A percentile compares a stretch with the other conserved stretches of the same genome.
Conservation (phyloP, 2,113 vertebrate species). For the Rostratula benghalensis region DNA sequence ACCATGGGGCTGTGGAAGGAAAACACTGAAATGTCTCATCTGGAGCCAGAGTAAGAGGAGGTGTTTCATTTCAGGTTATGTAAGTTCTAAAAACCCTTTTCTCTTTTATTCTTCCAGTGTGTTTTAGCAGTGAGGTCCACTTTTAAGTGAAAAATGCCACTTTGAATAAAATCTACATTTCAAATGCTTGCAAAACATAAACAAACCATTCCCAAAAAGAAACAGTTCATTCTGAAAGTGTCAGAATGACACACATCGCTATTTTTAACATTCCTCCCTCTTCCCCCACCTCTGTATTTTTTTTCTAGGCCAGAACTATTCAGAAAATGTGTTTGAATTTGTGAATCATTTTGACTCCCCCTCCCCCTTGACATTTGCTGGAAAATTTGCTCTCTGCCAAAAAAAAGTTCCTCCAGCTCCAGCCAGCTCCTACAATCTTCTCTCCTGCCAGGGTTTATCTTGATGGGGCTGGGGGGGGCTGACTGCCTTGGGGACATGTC, state of each 20-base stretch:
- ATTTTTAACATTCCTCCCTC: conserved; percentile 59
- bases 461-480: not conserved
- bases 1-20: not conserved
- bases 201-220: conserved; percentile 63
- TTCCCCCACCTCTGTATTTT: conserved; percentile 62
- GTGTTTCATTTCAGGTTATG: not conserved
- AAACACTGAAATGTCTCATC: not conserved
- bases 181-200: conserved; percentile 59
- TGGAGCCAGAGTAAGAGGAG: conserved; percentile 14
- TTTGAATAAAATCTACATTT: conserved; percentile 53
- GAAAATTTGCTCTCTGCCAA: conserved; percentile 46
- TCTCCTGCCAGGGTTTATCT: not conserved
- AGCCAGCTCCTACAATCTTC: not conserved
- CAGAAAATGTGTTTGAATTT: conserved; percentile 61
- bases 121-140: not conserved
- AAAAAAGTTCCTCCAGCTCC: not conserved
- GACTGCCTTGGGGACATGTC: not conserved
- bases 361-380: conserved; percentile 50
- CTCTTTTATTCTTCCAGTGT: not conserved
- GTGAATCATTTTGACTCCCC: conserved; percentile 63
- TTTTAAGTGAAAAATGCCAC: conserved; percentile 18
- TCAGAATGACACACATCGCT: conserved; percentile 39
- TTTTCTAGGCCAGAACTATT: conserved; percentile 58
- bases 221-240: conserved; percentile 61
- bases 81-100: not conserved